phyloP scores from a whole-genome alignment of 2,113 vertebrate species.

The Cyanoramphus novaezelandiae region DNA sequence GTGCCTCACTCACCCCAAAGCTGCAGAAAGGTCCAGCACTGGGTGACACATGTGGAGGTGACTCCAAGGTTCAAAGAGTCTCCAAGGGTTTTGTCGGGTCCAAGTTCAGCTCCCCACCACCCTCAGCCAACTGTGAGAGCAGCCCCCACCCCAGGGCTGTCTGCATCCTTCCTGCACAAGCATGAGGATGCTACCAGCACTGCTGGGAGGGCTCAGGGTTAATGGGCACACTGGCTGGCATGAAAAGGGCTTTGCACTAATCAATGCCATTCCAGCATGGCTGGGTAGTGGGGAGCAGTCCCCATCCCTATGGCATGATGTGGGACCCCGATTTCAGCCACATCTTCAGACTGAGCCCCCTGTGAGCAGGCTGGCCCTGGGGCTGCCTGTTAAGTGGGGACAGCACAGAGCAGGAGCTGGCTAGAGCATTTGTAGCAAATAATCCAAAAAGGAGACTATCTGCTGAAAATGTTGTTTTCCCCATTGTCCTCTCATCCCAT shows the following conservation, averaged over 20 bases:
- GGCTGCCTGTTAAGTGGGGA: not conserved
- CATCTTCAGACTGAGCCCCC: not conserved
- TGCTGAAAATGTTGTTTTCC: not conserved
- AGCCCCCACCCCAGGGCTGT: not conserved
- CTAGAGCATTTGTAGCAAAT: not conserved
- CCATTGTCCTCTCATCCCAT: rapidly evolving
- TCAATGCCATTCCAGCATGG: rapidly evolving
- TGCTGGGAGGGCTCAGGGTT: rapidly evolving
- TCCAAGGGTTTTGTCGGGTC: not conserved
- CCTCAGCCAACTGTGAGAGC: not conserved
- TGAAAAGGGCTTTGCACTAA: not conserved
- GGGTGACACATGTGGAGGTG: not conserved
- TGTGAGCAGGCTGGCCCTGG: rapidly evolving
- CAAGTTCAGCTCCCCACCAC: not conserved
- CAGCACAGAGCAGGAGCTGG: not conserved
- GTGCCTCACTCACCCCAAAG: not conserved
- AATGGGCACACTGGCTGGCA: rapidly evolving
- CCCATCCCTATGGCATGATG: rapidly evolving
- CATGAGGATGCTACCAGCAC: rapidly evolving
- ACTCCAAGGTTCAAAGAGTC: not conserved
- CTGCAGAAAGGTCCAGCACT: not conserved
- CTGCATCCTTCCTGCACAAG: rapidly evolving
- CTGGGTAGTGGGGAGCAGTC: not conserved
- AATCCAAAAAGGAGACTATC: not conserved
- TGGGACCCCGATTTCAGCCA: not conserved